Evolutionary conservation across 2,797 vertebrate genomes (phyloP).

Genomic region (Xenops minutus): DNA sequence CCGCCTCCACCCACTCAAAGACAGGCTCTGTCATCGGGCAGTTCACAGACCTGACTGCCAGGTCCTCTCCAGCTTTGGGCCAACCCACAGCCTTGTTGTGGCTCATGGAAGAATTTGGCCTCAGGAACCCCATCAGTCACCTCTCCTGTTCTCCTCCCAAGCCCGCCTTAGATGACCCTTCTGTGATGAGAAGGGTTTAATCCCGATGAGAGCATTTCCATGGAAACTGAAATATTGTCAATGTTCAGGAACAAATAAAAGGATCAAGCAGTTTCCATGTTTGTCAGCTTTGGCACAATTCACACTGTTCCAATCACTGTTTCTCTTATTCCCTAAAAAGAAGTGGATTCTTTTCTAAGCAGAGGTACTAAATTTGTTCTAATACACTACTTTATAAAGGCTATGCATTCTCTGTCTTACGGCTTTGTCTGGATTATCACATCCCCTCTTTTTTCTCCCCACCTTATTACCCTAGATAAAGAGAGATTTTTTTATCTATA

Average conservation of each 20-base stretch:
- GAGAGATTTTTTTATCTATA: neutral
- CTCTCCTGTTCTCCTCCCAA: neutral
- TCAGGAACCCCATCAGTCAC: neutral
- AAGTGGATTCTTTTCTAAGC: neutral
- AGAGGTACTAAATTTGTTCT: neutral
- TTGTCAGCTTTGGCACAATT: slow-evolving; percentile 44
- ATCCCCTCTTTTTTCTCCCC: neutral
- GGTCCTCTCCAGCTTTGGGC: neutral
- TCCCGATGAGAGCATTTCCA: slow-evolving; percentile 4
- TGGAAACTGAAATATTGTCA: slow-evolving; percentile 20
- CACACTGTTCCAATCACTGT: neutral
- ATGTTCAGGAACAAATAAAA: slow-evolving; percentile 10
- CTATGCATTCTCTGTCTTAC: neutral
- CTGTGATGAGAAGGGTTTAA: neutral
- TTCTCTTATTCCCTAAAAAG: neutral
- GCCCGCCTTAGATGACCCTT: neutral
- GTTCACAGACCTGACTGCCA: neutral
- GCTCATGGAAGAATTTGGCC: neutral
- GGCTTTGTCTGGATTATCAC: slow-evolving; percentile 4
- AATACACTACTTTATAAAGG: neutral
- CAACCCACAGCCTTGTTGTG: neutral
- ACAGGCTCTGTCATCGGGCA: rapidly evolving
- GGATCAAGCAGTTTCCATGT: slow-evolving; percentile 6
- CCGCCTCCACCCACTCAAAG: neutral
- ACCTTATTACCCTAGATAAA: neutral